These are phyloP conservation scores for Erannis defoliaria DNA, from an alignment of 2,888 invertebrate species.

Conservation along the genomic window DNA sequence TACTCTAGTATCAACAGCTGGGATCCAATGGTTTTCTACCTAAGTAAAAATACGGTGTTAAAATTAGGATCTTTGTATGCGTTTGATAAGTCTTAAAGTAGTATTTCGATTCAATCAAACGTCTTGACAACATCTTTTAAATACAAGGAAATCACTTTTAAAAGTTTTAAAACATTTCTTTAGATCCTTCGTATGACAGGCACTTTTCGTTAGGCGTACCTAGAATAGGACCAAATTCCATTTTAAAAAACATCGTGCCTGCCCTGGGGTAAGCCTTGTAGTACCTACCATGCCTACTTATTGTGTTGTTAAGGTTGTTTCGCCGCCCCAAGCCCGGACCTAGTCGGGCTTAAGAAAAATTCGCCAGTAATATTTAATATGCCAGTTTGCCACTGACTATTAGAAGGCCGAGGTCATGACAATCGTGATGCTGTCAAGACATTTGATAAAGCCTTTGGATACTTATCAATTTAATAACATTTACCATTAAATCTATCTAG, in stretches of 20 bases:
- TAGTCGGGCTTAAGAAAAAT: too few species aligned
- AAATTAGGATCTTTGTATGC: slow-evolving; percentile 35
- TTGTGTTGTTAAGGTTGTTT: too few species aligned
- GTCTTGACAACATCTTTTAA: slow-evolving; percentile 21
- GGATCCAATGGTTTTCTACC: slow-evolving; percentile 34
- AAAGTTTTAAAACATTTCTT: too few species aligned
- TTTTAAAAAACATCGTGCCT: too few species aligned
- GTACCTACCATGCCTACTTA: too few species aligned
- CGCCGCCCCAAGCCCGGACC: too few species aligned
- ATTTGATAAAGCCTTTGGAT: slow-evolving; percentile 15
- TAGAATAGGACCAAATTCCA: too few species aligned
- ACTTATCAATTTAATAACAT: slow-evolving; percentile 22
- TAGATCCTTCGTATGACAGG: neutral
- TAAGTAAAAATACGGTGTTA: slow-evolving; percentile 28
- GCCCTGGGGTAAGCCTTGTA: too few species aligned
- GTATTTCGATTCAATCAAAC: slow-evolving; percentile 23
- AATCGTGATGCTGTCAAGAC: slow-evolving; percentile 25
- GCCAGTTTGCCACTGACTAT: too few species aligned
- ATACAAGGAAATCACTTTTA: neutral
- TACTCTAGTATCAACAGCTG: slow-evolving; percentile 40
- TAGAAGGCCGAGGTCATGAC: neutral
- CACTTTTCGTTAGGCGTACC: neutral
- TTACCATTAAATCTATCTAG: slow-evolving; percentile 33
- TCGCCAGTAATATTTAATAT: too few species aligned
- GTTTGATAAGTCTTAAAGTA: slow-evolving; percentile 30